Base-by-base conservation (phyloP, 2,797 vertebrate species). In the Acrocephalus scirpaceus region DNA sequence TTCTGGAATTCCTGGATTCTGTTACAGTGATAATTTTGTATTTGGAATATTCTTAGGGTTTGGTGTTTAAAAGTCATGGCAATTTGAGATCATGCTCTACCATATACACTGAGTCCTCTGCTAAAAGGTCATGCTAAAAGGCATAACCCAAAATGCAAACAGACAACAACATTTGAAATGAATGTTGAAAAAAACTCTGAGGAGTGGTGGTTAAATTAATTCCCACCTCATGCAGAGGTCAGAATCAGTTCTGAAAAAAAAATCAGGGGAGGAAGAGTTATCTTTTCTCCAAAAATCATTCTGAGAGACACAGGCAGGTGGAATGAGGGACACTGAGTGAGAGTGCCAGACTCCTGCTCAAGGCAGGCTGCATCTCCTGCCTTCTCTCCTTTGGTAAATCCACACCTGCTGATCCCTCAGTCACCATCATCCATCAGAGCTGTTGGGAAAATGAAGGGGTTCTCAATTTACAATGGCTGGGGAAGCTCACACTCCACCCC, bases 281-380 rank as follows among this genome's bases (percentile, higher is more conserved):
- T 17, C 10, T 38, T 76, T 79, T 66, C 44, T 53, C 18, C 36
- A 70, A 15, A 79, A 40, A 16, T 30, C 34, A 62, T 3, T 13
- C 53, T 25, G 65, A 32, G 29, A 26, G 21, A 5, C 19, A 11
- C 12, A 4, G 1, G 1, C 17, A 36, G 42, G 16, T 16, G 60
- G 42, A 30, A 30, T 1, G 30, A 81, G 38, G 45, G 53, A 22
- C 25, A 16, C 0, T 4, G 20, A 1, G 18, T 32, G 16, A 1
- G 3, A 12, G 26, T 34, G 20, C 25, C 65, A 65, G 25, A 3
- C 17, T 50, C 38, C 36, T 36, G 48, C 78, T 51, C 9, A 0
- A 26, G 48, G 60, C 3, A 57, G 45, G 13, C 30, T 67, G 19
- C 8, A 29, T 21, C 21, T 71, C n/a, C 32, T 56, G 18, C 16